These are phyloP conservation scores for Orthosia gracilis DNA, from an alignment of 2,888 invertebrate genomes.

Conservation along the genomic window DNA sequence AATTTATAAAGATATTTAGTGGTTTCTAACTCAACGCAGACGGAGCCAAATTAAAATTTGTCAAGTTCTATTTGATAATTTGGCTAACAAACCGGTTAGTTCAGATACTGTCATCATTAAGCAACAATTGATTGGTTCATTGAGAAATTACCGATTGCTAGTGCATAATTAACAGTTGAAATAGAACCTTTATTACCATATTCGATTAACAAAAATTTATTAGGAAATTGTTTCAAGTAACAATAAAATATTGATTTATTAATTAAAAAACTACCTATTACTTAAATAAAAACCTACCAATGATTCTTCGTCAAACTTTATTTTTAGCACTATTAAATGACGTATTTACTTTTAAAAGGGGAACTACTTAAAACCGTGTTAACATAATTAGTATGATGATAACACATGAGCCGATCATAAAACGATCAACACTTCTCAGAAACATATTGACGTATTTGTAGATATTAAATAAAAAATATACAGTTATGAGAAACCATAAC, in stretches of 20 bases:
- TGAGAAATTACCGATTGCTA: constrained; percentile 39
- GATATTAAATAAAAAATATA: constrained; percentile 32
- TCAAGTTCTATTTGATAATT: constrained; percentile 18
- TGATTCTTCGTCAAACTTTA: not conserved
- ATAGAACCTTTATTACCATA: constrained; percentile 29
- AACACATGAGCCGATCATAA: constrained; percentile 32
- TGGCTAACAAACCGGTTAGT: constrained; percentile 28
- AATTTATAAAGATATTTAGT: no score
- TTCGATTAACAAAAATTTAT: constrained; percentile 19
- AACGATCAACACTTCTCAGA: constrained; percentile 30
- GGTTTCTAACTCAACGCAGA: no score
- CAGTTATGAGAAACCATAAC: constrained; percentile 35
- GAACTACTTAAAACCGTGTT: constrained; percentile 5
- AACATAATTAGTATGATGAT: constrained; percentile 28
- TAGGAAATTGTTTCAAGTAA: not conserved
- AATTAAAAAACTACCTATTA: no score
- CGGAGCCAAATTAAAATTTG: not conserved
- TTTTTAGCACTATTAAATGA: not conserved
- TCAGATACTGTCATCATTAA: constrained; percentile 29
- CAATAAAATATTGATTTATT: not conserved
- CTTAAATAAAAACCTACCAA: not conserved
- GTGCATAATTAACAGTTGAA: constrained; percentile 6
- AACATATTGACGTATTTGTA: constrained; percentile 34
- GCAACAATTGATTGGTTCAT: constrained; percentile 45
- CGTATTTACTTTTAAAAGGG: constrained; percentile 15